Conservation (phyloP, 53 echinoderm and acorn worm species). For the Astropecten irregularis region DNA sequence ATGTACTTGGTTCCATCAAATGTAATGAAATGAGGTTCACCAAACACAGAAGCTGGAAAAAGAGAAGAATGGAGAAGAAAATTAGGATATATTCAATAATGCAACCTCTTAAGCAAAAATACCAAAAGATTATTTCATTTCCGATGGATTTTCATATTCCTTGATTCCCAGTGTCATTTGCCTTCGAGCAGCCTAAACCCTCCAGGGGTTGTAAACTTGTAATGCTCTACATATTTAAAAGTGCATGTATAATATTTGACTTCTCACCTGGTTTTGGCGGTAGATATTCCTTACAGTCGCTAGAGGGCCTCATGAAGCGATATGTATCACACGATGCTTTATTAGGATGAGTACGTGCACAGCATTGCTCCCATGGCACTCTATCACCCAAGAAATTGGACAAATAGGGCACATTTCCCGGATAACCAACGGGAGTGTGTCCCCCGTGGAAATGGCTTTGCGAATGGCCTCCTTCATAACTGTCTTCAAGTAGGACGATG, state of each 20-base stretch:
- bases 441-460: slow-evolving; percentile 83
- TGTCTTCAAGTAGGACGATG: slow-evolving; percentile 69
- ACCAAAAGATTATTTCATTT: no score
- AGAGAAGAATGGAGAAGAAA: background rate
- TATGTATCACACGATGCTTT: slow-evolving; percentile 59
- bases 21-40: slow-evolving; percentile 86
- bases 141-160: no score
- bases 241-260: no score
- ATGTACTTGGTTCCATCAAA: slow-evolving; percentile 68
- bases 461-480: slow-evolving; percentile 70
- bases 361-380: slow-evolving; percentile 96
- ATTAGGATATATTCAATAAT: background rate
- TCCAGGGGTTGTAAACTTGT: no score
- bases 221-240: no score
- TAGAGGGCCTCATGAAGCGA: slow-evolving; percentile 63
- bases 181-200: no score
- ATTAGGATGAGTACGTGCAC: slow-evolving; percentile 48
- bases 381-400: slow-evolving; percentile 81
- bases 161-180: no score
- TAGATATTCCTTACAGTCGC: slow-evolving; percentile 73
- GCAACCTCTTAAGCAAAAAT: background rate
- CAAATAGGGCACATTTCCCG: slow-evolving; percentile 78
- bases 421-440: slow-evolving; percentile 50
- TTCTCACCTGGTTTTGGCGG: slow-evolving; percentile 76
- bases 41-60: slow-evolving; percentile 79